These are phyloP conservation scores for Drosophila persimilis DNA, from an alignment of 1,140 invertebrate genomes.

Conservation along the genomic window DNA sequence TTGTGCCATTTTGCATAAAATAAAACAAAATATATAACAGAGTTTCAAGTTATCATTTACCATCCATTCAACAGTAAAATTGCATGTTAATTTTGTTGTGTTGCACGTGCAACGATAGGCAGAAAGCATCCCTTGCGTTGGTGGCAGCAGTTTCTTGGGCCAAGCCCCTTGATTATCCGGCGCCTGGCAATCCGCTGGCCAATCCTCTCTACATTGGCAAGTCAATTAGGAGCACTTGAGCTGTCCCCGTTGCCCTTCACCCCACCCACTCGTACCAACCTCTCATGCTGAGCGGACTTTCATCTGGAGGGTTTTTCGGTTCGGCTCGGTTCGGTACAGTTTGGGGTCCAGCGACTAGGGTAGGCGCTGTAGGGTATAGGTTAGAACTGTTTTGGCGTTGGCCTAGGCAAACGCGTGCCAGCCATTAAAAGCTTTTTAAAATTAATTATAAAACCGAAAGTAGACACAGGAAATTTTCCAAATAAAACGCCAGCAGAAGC, in stretches of 20 bases:
- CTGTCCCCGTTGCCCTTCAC: background rate
- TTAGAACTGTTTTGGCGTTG: background rate
- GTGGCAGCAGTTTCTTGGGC: too few species aligned
- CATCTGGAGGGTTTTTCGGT: slow-evolving; percentile 8
- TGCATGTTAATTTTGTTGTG: too few species aligned
- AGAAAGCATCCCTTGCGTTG: too few species aligned
- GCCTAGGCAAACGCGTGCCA: slow-evolving; percentile 50
- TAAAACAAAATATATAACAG: too few species aligned
- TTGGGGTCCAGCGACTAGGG: background rate
- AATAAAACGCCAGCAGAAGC: slow-evolving; percentile 40
- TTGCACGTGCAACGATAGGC: too few species aligned
- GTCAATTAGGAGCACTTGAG: slow-evolving; percentile 50
- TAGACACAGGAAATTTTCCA: slow-evolving; percentile 58
- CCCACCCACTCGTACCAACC: too few species aligned
- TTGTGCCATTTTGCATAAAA: too few species aligned
- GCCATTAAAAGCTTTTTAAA: slow-evolving; percentile 80
- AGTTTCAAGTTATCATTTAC: too few species aligned
- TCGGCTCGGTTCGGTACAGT: background rate
- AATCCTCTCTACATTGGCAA: slow-evolving; percentile 45
- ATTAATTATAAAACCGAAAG: slow-evolving; percentile 79
- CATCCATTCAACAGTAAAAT: too few species aligned
- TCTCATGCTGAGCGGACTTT: background rate
- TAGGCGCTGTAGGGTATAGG: background rate
- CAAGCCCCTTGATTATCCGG: too few species aligned
- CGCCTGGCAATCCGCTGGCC: background rate